phyloP scores from a whole-genome alignment of 2,888 invertebrate species.

The Phyto melanocephala region DNA sequence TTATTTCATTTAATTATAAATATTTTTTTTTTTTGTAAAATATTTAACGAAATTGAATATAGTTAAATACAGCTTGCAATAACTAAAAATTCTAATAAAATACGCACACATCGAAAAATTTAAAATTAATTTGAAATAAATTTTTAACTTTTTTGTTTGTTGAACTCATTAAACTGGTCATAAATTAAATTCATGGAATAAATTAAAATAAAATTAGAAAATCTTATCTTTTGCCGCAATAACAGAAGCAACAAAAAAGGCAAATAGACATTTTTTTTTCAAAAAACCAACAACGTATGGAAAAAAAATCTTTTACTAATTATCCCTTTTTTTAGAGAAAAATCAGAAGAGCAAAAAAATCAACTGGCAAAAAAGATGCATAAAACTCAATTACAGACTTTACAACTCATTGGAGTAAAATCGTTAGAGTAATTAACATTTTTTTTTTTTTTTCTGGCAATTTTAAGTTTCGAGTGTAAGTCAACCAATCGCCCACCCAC shows the following conservation, averaged over 20 bases:
- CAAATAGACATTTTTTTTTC: background rate
- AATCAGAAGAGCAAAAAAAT: background rate
- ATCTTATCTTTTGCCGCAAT: background rate
- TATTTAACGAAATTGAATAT: slow-evolving; percentile 12
- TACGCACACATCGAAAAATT: background rate
- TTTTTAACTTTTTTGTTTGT: background rate
- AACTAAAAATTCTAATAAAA: background rate
- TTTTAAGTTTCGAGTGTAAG: background rate
- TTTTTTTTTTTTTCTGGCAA: background rate
- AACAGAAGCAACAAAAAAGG: background rate
- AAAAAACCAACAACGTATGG: background rate
- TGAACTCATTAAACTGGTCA: slow-evolving; percentile 31
- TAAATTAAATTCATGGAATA: slow-evolving; percentile 40
- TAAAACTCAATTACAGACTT: slow-evolving; percentile 42
- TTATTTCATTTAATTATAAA: slow-evolving; percentile 23
- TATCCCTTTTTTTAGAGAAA: background rate
- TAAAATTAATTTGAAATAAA: slow-evolving; percentile 18
- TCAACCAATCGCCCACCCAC: background rate
- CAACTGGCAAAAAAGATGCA: background rate
- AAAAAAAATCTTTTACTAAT: slow-evolving; percentile 26
- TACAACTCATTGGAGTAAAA: slow-evolving; percentile 44
- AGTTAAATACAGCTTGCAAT: background rate
- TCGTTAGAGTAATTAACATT: slow-evolving; percentile 42
- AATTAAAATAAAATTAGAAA: slow-evolving; percentile 47
- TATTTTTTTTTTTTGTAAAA: slow-evolving; percentile 2